These are phyloP conservation scores for Apis dorsata DNA, from an alignment of 1,140 invertebrate genomes.

Conservation along the genomic window DNA sequence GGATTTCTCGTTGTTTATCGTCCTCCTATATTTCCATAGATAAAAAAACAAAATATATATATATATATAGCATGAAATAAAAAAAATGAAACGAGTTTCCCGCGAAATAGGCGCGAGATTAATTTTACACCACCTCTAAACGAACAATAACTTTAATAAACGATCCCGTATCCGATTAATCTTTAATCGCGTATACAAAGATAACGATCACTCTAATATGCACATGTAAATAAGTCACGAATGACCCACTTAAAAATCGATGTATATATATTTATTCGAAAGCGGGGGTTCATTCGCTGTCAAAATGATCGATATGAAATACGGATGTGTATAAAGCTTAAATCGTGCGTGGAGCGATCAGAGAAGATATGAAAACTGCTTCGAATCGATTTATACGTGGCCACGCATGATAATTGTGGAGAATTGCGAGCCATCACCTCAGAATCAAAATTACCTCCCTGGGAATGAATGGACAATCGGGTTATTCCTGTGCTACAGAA, in stretches of 20 bases:
- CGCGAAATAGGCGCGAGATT: not conserved
- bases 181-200: slow-evolving; percentile 37
- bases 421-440: not conserved
- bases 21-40: too few relatives aligned
- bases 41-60: not conserved
- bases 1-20: not conserved
- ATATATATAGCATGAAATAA: not conserved
- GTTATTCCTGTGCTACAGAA: not conserved
- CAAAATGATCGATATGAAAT: slow-evolving; percentile 52
- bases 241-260: slow-evolving; percentile 52
- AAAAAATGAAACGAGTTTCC: not conserved
- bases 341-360: slow-evolving; percentile 42
- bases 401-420: slow-evolving; percentile 56
- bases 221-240: slow-evolving; percentile 48
- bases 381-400: slow-evolving; percentile 48
- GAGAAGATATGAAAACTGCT: slow-evolving; percentile 35
- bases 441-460: not conserved
- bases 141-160: slow-evolving; percentile 5
- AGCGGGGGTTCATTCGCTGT: slow-evolving; percentile 15
- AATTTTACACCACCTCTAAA: not conserved
- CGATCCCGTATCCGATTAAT: slow-evolving; percentile 22
- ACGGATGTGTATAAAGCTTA: slow-evolving; percentile 40
- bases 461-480: not conserved
- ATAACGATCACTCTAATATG: slow-evolving; percentile 47
- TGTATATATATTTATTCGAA: slow-evolving; percentile 23